Conservation (phyloP, 30 jellyfish, hydroid and myxozoan genomes). For the Hydractinia symbiolongicarpus region DNA sequence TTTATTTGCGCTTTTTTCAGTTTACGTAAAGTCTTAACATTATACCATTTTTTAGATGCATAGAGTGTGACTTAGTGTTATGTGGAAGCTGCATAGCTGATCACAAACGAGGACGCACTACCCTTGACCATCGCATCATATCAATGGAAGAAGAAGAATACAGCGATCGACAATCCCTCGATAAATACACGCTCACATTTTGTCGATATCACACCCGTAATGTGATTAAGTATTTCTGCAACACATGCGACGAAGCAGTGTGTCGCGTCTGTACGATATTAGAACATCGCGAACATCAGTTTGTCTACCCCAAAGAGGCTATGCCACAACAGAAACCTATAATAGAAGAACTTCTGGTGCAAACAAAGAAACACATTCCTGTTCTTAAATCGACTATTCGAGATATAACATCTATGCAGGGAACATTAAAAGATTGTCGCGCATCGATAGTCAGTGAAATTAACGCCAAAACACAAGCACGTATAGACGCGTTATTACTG, state of each 20-base stretch:
- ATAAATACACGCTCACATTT: constrained; percentile 81
- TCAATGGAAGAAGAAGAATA: constrained; percentile 66
- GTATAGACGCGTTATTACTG: constrained; percentile 69
- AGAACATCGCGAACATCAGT: constrained; percentile 96
- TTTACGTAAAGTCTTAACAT: no score
- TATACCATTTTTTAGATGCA: constrained; percentile 34
- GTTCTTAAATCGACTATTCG: constrained; percentile 47
- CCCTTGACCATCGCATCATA: constrained; percentile 78
- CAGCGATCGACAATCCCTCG: constrained; percentile 69
- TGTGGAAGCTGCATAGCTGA: constrained; percentile 94
- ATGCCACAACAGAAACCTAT: constrained; percentile 83
- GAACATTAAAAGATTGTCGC: constrained; percentile 65
- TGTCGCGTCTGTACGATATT: constrained; percentile 95
- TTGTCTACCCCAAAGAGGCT: constrained; percentile 94
- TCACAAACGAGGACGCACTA: constrained; percentile 73
- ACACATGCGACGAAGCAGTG: constrained; percentile 95
- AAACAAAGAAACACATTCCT: constrained; percentile 68
- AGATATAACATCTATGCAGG: constrained; percentile 69
- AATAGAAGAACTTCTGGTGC: constrained; percentile 67
- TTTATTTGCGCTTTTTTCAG: no score
- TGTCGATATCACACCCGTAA: constrained; percentile 89
- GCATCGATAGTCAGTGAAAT: constrained; percentile 62
- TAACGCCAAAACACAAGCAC: constrained; percentile 77
- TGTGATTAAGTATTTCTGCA: constrained; percentile 91
- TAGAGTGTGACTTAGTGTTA: constrained; percentile 76